phyloP scores from a whole-genome alignment of 1,140 invertebrate genomes.

The Platyscapa corneri region DNA sequence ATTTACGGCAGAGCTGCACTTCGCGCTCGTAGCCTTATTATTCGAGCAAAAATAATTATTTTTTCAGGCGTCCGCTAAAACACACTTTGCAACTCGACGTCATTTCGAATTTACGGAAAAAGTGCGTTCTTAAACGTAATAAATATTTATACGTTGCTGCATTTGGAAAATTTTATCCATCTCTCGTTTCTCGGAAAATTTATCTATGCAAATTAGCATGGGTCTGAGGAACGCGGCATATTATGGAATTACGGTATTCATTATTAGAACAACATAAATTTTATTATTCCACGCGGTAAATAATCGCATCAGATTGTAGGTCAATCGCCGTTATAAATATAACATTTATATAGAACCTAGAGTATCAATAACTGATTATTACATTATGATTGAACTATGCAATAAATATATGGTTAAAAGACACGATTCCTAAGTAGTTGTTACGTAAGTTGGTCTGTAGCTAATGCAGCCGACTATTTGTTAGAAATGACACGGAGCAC shows the following conservation, averaged over 20 bases:
- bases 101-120: no score
- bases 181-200: not conserved
- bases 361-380: not conserved
- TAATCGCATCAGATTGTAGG: not conserved
- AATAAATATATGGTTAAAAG: not conserved
- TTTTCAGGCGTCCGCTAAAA: no score
- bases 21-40: no score
- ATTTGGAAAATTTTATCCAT: not conserved
- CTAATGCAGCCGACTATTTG: not conserved
- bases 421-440: not conserved
- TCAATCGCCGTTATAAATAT: constrained; percentile 9
- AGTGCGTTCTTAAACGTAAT: no score
- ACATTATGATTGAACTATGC: not conserved
- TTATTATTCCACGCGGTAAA: not conserved
- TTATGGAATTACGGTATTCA: not conserved
- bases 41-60: no score
- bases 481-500: not conserved
- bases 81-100: no score
- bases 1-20: not conserved
- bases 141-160: not conserved
- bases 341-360: not conserved
- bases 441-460: not conserved
- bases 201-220: not conserved
- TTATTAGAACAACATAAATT: not conserved
- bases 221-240: not conserved